Base-by-base conservation (phyloP, 2,113 vertebrate species). In the Pogonocichla stellata region DNA sequence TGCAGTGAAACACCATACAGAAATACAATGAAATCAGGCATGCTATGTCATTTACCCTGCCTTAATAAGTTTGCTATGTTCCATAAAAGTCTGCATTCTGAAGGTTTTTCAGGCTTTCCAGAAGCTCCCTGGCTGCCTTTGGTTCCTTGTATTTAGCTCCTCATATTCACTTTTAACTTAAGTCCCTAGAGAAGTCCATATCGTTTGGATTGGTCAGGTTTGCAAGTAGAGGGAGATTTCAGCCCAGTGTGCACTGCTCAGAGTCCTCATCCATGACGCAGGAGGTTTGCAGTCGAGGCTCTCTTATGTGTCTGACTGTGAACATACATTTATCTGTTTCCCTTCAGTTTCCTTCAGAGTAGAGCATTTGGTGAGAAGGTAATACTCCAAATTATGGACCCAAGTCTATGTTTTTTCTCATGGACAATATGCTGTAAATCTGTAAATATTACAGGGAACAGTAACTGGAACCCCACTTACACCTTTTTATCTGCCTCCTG, bases 251-350 rank as follows among this genome's bases (percentile, higher is more conserved):
- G 25, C 19, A 3, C 7, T 33, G 22, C 13, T 85, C 28, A 24
- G 22, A 54, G 29, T n/a, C 2, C 0, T 62, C 25, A 22, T 31
- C 31, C 31, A 2, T 1, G 1, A 3, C 40, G 23, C 14, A 15
- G 25, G 51, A 81, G 48, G 5, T 33, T 71, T 88, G 48, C 26
- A 86, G 33, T 42, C 0, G 0, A 75, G 43, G 12, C 13, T 58
- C 2, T 53, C 28, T 58, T 45, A 14, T 1, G 8, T 45, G 19
- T 83, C 40, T 40, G 34, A 50, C 15, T 34, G 20, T 48, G 67
- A 91, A 19, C 6, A 5, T 45, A 7, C 1, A 10, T 47, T 19
- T 73, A 12, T 47, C 20, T 73, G 26, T 84, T 80, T 58, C 24
- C 12, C 6, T 67, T 75, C 29, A 19, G 20, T 50, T 75, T 82